phyloP scores from a whole-genome alignment of 2,113 vertebrate species.

The Brachyhypopomus occidentalis region DNA sequence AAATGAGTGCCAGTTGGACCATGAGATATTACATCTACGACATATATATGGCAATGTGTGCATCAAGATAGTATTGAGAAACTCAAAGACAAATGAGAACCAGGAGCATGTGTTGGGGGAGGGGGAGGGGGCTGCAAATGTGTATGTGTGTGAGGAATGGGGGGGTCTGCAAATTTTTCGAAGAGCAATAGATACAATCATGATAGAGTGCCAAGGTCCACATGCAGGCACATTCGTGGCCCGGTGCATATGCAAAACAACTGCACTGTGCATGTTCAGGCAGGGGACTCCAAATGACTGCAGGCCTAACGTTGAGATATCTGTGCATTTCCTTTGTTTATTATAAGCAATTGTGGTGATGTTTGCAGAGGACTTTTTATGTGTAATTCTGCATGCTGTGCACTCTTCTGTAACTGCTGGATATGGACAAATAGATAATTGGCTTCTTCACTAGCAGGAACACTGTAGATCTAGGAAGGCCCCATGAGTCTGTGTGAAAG shows the following conservation, averaged over 20 bases:
- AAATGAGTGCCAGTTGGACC: not conserved
- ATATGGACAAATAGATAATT: conserved; percentile 7
- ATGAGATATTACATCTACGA: not conserved
- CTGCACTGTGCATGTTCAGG: not conserved
- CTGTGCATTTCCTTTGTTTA: not conserved
- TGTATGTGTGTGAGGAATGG: too few species aligned
- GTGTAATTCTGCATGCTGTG: not conserved
- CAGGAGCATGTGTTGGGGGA: not conserved
- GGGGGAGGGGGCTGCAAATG: not conserved
- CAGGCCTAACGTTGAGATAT: not conserved
- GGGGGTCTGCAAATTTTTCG: not conserved
- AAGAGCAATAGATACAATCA: not conserved
- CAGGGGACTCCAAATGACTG: not conserved
- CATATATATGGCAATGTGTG: not conserved
- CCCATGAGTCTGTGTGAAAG: not conserved
- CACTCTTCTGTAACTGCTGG: not conserved
- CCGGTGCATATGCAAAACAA: not conserved
- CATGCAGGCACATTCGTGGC: not conserved
- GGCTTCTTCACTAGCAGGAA: conserved; percentile 13
- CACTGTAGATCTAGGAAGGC: not conserved
- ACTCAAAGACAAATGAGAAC: not conserved
- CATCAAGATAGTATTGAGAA: not conserved
- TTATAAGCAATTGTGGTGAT: not conserved
- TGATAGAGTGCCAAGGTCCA: not conserved
- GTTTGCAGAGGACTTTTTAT: not conserved